These are phyloP conservation scores for Cephus rjabovi DNA, from an alignment of 2,888 invertebrate species.

Conservation along the genomic window DNA sequence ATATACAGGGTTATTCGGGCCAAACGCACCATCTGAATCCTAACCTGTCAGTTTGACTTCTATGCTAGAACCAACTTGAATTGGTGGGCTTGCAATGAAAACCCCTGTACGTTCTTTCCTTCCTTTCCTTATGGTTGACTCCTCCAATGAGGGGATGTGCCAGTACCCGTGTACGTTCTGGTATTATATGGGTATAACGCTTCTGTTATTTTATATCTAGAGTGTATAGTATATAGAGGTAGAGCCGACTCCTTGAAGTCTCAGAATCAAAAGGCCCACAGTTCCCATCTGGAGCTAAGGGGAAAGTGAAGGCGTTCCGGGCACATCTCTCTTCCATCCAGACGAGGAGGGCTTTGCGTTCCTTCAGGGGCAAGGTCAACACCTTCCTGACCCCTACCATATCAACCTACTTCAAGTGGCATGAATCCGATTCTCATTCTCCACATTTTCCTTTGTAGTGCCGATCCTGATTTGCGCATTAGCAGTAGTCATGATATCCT, in stretches of 20 bases:
- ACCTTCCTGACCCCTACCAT: background rate
- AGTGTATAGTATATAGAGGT: background rate
- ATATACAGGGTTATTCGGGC: background rate
- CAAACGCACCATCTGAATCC: background rate
- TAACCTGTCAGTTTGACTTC: background rate
- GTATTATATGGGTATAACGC: background rate
- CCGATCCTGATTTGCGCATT: background rate
- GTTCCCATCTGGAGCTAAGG: background rate
- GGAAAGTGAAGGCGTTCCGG: conserved; percentile 12
- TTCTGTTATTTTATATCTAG: background rate
- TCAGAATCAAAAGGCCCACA: background rate
- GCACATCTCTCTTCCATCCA: background rate
- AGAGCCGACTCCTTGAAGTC: background rate
- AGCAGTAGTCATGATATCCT: background rate
- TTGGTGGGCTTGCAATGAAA: background rate
- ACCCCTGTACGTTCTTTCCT: background rate
- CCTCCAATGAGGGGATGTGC: no score
- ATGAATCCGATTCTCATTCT: background rate
- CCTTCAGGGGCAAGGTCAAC: conserved; percentile 48
- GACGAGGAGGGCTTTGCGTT: background rate
- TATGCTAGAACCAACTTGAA: background rate
- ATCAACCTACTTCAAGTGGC: background rate
- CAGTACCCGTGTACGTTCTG: background rate
- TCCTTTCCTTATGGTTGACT: no score
- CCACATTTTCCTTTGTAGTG: background rate